Evolutionary conservation across 2,113 vertebrate genomes (phyloP).

Genomic region (Saimiri boliviensis): DNA sequence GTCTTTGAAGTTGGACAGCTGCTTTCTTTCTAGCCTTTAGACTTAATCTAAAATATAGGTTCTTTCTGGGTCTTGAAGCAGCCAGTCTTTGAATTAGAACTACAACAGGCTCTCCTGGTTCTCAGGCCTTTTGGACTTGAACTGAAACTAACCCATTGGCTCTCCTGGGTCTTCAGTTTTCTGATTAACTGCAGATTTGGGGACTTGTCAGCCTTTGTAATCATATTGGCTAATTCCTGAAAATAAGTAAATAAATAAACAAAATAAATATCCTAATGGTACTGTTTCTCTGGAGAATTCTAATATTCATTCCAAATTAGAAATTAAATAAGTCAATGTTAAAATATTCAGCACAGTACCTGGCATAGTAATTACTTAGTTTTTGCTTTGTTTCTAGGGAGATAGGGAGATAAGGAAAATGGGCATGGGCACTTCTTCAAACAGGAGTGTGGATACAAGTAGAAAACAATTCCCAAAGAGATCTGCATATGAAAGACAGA

Average conservation of each 20-base stretch:
- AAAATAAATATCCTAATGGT: not conserved
- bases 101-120: not conserved
- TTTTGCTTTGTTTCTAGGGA: not conserved
- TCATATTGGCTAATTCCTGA: not conserved
- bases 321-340: not conserved
- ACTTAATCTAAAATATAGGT: not conserved
- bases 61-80: not conserved
- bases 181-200: not conserved
- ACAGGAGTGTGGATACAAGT: not conserved
- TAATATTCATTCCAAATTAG: not conserved
- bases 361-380: not conserved
- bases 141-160: not conserved
- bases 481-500: not conserved
- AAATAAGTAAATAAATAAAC: not conserved
- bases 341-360: not conserved
- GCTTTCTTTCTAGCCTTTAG: not conserved
- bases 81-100: not conserved
- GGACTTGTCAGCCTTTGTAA: not conserved
- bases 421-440: not conserved
- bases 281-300: not conserved
- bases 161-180: not conserved
- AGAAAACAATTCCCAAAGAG: too few species aligned
- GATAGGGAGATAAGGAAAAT: not conserved
- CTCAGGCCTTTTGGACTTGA: not conserved
- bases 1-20: not conserved